phyloP scores from a whole-genome alignment of 2,113 vertebrate species.

The Aphyosemion australe region DNA sequence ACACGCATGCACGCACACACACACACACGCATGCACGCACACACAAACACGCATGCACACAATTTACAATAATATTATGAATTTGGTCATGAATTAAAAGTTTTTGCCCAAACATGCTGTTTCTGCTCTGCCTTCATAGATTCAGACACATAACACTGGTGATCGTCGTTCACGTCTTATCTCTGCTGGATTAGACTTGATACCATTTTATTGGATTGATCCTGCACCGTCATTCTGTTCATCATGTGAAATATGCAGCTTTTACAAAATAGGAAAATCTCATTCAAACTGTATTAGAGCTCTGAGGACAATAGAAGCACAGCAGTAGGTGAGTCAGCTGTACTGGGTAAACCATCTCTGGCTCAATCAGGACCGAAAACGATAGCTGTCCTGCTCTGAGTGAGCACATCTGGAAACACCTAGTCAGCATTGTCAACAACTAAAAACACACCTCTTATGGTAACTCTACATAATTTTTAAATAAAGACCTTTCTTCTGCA shows the following conservation, averaged over 20 bases:
- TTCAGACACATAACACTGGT: background rate
- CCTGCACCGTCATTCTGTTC: slow-evolving; percentile 55
- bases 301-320: slow-evolving; percentile 37
- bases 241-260: slow-evolving; percentile 69
- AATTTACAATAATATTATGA: background rate
- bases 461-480: too few relatives aligned
- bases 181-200: slow-evolving; percentile 57
- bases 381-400: background rate
- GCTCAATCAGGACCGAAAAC: slow-evolving; percentile 3
- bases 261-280: slow-evolving; percentile 66
- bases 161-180: slow-evolving; percentile 14
- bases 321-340: slow-evolving; percentile 22
- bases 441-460: too few relatives aligned
- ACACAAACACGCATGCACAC: too few relatives aligned
- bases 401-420: background rate
- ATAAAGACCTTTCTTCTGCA: too few relatives aligned
- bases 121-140: slow-evolving; percentile 11
- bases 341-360: slow-evolving; percentile 20
- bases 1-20: background rate
- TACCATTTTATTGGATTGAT: slow-evolving; percentile 62
- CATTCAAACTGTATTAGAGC: slow-evolving; percentile 66
- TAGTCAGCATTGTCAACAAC: background rate
- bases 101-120: background rate
- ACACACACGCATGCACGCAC: slow-evolving; percentile 3
- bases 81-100: background rate